phyloP scores from a whole-genome alignment of 2,113 vertebrate species.

The Anthoscopus minutus region DNA sequence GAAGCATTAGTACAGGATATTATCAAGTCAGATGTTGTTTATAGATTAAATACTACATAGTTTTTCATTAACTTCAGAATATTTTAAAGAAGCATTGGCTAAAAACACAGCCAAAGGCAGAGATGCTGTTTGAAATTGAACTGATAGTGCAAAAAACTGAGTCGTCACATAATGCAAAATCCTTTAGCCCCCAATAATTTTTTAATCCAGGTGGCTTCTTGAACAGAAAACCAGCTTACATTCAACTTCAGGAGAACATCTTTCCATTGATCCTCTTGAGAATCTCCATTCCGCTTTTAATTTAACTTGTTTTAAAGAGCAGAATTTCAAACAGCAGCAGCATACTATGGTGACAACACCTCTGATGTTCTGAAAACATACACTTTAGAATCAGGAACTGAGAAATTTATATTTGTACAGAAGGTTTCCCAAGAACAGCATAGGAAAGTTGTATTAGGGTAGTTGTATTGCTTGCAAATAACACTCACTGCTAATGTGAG shows the following conservation, averaged over 20 bases:
- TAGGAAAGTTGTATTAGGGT: background rate
- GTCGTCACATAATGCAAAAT: background rate
- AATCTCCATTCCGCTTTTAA: background rate
- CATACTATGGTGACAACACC: background rate
- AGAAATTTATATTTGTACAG: background rate
- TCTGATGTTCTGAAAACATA: background rate
- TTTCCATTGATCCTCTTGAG: background rate
- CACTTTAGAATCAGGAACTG: background rate
- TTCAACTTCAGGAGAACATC: background rate
- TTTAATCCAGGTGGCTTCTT: background rate
- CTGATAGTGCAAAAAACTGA: background rate
- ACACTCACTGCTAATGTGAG: background rate
- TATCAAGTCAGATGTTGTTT: background rate
- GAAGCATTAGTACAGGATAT: background rate
- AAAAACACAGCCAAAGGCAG: background rate
- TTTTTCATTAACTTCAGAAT: background rate
- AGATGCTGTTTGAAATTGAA: background rate
- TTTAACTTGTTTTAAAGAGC: background rate
- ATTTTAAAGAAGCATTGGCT: background rate
- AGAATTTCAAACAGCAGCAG: background rate
- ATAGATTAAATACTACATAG: background rate
- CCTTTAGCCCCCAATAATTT: background rate
- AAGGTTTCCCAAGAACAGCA: background rate
- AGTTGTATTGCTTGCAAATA: background rate
- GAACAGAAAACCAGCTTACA: background rate